Conservation (phyloP, 2,797 vertebrate species). For the Girardinus metallicus region DNA sequence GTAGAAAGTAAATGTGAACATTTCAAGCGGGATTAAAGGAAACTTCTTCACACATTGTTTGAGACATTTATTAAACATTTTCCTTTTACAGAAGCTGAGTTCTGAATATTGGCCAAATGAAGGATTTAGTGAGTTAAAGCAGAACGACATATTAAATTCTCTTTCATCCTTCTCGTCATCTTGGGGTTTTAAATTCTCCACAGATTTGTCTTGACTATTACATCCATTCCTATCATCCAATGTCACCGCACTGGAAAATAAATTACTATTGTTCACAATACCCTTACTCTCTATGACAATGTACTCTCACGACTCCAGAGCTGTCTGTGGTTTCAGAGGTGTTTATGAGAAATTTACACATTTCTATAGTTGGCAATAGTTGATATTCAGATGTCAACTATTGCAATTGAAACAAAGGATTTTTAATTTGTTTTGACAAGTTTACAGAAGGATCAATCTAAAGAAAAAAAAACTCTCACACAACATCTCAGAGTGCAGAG, state of each 20-base stretch:
- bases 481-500: background rate
- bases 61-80: background rate
- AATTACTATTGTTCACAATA: background rate
- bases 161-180: constrained; percentile 4
- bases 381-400: background rate
- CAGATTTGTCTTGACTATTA: background rate
- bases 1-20: background rate
- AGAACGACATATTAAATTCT: background rate
- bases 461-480: background rate
- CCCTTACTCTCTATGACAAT: background rate
- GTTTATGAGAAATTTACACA: background rate
- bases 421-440: background rate
- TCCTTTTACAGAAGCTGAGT: background rate
- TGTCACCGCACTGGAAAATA: background rate
- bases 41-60: background rate
- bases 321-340: background rate
- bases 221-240: background rate
- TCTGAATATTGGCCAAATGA: background rate
- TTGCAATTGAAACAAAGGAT: background rate
- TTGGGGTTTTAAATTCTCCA: background rate
- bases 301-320: background rate
- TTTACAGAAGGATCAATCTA: background rate
- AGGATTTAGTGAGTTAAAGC: background rate
- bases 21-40: background rate
- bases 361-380: no score